Evolutionary conservation across 2,888 invertebrate genomes (phyloP).

Genomic region (Epistrophe grossulariae): DNA sequence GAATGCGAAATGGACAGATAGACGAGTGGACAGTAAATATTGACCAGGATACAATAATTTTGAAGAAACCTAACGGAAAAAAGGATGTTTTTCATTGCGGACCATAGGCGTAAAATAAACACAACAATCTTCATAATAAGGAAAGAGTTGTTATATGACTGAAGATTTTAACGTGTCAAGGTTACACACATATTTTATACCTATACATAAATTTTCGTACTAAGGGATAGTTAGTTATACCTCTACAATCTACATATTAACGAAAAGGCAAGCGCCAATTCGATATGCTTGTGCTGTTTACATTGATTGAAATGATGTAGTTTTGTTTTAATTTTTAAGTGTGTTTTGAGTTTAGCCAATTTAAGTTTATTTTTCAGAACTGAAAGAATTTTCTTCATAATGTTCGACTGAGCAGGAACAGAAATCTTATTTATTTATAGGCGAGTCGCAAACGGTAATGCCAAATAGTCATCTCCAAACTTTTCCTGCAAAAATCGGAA

Average conservation of each 20-base stretch:
- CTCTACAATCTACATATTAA: neutral
- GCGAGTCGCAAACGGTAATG: too few relatives aligned
- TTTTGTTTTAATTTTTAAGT: neutral
- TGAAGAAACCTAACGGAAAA: conserved; percentile 18
- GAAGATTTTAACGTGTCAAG: conserved; percentile 34
- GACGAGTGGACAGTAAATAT: conserved; percentile 42
- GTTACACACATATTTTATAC: conserved; percentile 4
- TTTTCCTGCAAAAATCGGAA: too few relatives aligned
- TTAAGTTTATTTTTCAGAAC: neutral
- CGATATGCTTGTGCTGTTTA: conserved; percentile 47
- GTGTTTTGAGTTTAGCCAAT: neutral
- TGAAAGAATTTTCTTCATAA: neutral
- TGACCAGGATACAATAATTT: conserved; percentile 60
- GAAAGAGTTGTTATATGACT: conserved; percentile 33
- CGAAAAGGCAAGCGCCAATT: conserved; percentile 57
- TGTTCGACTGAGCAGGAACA: neutral
- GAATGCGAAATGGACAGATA: conserved; percentile 48
- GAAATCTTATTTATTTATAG: too few relatives aligned
- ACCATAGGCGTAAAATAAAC: conserved; percentile 3
- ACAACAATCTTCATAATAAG: conserved; percentile 16
- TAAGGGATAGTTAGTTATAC: neutral
- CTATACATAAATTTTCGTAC: neutral
- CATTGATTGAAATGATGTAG: neutral
- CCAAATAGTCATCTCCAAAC: too few relatives aligned
- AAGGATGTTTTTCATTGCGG: neutral